These are phyloP conservation scores for Drosophila basisetae DNA, from an alignment of 2,888 invertebrate species.

Conservation along the genomic window DNA sequence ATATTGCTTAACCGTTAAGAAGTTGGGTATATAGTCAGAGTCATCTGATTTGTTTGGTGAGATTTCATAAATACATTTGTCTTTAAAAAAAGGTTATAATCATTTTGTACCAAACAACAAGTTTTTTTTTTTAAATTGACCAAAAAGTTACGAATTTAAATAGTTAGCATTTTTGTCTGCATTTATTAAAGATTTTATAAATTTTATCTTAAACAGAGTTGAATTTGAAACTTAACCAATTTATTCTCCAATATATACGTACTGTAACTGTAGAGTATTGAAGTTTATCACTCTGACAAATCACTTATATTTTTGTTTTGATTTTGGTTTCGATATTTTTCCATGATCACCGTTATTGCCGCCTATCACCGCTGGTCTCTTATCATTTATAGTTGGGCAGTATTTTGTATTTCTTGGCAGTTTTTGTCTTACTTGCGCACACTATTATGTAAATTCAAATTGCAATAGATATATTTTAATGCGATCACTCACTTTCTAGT, in stretches of 20 bases:
- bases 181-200: background rate
- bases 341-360: conserved; percentile 9
- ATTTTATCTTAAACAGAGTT: background rate
- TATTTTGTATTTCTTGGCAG: conserved; percentile 22
- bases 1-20: conserved; percentile 30
- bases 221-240: background rate
- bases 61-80: background rate
- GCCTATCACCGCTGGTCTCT: conserved; percentile 13
- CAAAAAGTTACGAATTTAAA: background rate
- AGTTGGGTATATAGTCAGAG: conserved; percentile 9
- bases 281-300: background rate
- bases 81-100: background rate
- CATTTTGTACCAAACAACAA: background rate
- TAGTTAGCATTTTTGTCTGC: background rate
- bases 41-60: background rate
- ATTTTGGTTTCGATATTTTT: conserved; percentile 27
- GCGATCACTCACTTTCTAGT: conserved; percentile 39
- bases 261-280: conserved; percentile 17
- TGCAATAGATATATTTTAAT: conserved; percentile 43
- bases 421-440: conserved; percentile 29
- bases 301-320: conserved; percentile 15
- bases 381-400: conserved; percentile 28
- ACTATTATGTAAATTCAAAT: conserved; percentile 54
- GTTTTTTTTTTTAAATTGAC: background rate
- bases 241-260: background rate